These are phyloP conservation scores for Tetrax tetrax DNA, from an alignment of 2,113 vertebrate species.

Conservation along the genomic window DNA sequence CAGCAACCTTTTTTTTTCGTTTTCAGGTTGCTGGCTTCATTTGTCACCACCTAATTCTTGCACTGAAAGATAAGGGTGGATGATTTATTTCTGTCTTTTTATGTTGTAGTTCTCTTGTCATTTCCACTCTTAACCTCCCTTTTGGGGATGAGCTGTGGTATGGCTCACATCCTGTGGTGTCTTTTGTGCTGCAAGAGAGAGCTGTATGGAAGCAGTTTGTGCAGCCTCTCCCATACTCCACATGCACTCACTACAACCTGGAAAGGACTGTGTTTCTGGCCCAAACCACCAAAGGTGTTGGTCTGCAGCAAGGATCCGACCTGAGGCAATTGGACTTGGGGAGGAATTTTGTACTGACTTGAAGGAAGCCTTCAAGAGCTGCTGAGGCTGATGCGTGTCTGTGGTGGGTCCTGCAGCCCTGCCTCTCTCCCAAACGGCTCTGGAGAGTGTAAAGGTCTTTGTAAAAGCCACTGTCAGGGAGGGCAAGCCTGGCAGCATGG, in stretches of 20 bases:
- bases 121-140: not conserved
- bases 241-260: not conserved
- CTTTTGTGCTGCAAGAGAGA: not conserved
- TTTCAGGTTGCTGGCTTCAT: not conserved
- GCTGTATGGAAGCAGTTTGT: not conserved
- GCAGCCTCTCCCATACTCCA: not conserved
- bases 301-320: not conserved
- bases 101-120: not conserved
- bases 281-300: not conserved
- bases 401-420: not conserved
- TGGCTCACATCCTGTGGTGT: not conserved
- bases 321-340: not conserved
- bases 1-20: not conserved
- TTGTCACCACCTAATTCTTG: not conserved
- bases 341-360: not conserved
- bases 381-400: not conserved
- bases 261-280: not conserved
- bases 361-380: not conserved
- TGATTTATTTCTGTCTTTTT: not conserved
- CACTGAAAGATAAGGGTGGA: not conserved
- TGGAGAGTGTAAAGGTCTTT: not conserved
- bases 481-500: not conserved
- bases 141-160: not conserved
- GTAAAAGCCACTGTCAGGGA: not conserved
- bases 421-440: not conserved